phyloP scores from a whole-genome alignment of 2,888 invertebrate genomes.

The Carabus problematicus region DNA sequence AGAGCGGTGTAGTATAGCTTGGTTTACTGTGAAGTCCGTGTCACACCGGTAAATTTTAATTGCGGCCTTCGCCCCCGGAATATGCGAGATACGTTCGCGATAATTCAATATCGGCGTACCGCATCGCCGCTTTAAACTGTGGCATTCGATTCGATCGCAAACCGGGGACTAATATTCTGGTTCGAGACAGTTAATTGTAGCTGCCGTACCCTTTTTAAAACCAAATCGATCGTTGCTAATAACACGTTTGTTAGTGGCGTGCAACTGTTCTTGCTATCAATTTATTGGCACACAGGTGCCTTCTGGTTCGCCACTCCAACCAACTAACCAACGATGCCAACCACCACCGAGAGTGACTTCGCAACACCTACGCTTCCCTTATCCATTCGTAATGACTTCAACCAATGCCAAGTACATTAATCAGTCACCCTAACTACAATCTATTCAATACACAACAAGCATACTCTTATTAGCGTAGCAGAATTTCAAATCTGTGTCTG shows the following conservation, averaged over 20 bases:
- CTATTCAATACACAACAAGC: too few species aligned
- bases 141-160: constrained; percentile 36
- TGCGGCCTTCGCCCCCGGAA: constrained; percentile 21
- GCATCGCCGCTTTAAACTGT: constrained; percentile 31
- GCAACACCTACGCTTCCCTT: too few species aligned
- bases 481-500: too few species aligned
- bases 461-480: too few species aligned
- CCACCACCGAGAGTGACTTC: too few species aligned
- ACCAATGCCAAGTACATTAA: too few species aligned
- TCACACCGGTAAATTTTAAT: constrained; percentile 42
- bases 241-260: constrained; percentile 30
- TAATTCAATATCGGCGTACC: constrained; percentile 19
- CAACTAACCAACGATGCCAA: background rate
- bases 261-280: constrained; percentile 29
- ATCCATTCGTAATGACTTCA: too few species aligned
- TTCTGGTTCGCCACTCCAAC: background rate
- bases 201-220: constrained; percentile 42
- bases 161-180: constrained; percentile 16
- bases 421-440: too few species aligned
- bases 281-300: constrained; percentile 32
- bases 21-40: constrained; percentile 21
- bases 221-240: constrained; percentile 40
- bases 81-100: constrained; percentile 25
- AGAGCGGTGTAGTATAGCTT: background rate
- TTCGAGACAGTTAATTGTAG: constrained; percentile 39